These are phyloP conservation scores for Paradisaea rubra DNA, from an alignment of 2,113 vertebrate genomes.

Conservation along the genomic window DNA sequence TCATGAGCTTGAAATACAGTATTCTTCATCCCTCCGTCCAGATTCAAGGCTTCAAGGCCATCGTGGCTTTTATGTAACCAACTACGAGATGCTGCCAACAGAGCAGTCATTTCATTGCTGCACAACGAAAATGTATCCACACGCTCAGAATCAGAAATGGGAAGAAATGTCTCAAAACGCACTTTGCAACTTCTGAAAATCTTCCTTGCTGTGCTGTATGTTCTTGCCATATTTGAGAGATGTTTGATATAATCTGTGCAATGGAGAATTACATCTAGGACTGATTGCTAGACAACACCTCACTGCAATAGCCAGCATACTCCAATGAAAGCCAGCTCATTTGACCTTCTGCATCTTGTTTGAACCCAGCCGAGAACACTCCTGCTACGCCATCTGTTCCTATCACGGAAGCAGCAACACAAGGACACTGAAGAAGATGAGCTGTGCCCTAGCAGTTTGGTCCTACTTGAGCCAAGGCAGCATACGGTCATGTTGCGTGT, in stretches of 20 bases:
- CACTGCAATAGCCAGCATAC: neutral
- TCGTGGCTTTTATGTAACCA: neutral
- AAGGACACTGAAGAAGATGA: neutral
- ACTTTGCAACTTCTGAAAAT: neutral
- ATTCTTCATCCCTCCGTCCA: neutral
- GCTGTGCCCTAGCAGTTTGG: neutral
- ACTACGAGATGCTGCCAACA: neutral
- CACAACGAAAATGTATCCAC: neutral
- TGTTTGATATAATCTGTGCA: neutral
- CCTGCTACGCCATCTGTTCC: constrained; percentile 32
- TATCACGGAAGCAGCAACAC: neutral
- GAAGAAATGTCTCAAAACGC: neutral
- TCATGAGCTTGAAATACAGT: neutral
- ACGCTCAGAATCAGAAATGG: neutral
- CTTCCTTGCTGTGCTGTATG: neutral
- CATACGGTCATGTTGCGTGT: neutral
- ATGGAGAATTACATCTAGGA: neutral
- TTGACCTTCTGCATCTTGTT: neutral
- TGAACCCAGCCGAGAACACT: neutral
- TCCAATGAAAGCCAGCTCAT: neutral
- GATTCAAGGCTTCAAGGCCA: neutral
- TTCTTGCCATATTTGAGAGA: neutral
- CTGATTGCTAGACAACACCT: neutral
- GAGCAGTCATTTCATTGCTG: neutral
- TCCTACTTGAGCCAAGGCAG: neutral